These are phyloP conservation scores for Hedychridium roseum DNA, from an alignment of 2,888 invertebrate species.

Conservation along the genomic window DNA sequence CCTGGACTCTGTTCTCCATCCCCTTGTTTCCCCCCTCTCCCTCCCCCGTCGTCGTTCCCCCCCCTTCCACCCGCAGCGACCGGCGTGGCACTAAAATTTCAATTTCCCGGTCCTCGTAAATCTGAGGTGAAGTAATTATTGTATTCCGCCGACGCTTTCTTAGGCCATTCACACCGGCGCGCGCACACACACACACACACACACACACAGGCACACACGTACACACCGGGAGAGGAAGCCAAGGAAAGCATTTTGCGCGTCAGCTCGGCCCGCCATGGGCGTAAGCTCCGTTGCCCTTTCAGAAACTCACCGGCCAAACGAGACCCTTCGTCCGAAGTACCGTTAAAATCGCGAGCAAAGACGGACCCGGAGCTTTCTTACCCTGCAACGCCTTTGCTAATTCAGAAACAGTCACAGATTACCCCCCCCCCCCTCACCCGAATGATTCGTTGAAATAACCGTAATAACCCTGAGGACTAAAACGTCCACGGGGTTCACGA, in stretches of 20 bases:
- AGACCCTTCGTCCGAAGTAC: too few relatives aligned
- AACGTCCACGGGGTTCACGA: too few relatives aligned
- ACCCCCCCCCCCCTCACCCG: too few relatives aligned
- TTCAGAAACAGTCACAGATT: too few relatives aligned
- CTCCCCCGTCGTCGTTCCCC: conserved; percentile 19
- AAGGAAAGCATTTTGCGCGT: conserved; percentile 52
- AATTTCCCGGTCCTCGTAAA: conserved; percentile 61
- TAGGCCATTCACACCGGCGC: conserved; percentile 52
- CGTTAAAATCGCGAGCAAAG: too few relatives aligned
- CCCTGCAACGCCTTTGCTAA: too few relatives aligned
- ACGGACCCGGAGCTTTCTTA: too few relatives aligned
- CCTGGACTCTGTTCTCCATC: neutral
- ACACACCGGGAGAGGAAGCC: conserved; percentile 35
- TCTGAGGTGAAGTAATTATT: conserved; percentile 62
- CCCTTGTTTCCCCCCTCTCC: neutral
- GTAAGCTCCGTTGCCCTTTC: conserved; percentile 52
- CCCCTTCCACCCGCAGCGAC: conserved; percentile 21
- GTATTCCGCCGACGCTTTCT: conserved; percentile 58
- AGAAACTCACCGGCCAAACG: too few relatives aligned
- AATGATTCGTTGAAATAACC: too few relatives aligned
- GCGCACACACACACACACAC: conserved; percentile 8
- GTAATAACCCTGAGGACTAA: too few relatives aligned
- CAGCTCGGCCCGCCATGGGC: conserved; percentile 54
- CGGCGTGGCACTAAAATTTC: conserved; percentile 57
- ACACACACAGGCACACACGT: conserved; percentile 10